A percentile compares a stretch with the other conserved stretches of the same genome.
These are phyloP conservation scores for Hydrozoanthus gracilis DNA, from an alignment of 92 coral and sea anemone genomes.

Conservation along the genomic window DNA sequence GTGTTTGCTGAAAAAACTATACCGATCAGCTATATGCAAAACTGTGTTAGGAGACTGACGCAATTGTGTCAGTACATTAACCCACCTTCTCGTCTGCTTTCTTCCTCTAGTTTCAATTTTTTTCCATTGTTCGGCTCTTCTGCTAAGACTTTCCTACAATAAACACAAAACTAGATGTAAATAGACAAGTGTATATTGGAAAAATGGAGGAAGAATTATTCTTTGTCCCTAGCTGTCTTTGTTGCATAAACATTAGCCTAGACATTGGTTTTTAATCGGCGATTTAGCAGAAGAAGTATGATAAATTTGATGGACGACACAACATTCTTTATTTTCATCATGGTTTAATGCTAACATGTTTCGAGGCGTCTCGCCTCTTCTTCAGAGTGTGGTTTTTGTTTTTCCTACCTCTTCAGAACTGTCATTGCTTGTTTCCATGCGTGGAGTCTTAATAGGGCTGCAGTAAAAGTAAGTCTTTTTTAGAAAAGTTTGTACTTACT, in stretches of 20 bases:
- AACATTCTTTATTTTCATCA: too few relatives aligned
- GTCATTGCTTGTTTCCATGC: background rate
- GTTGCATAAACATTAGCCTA: background rate
- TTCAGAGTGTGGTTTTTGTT: too few relatives aligned
- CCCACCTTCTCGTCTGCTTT: background rate
- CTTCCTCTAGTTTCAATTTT: background rate
- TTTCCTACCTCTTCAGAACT: slow-evolving; percentile 6
- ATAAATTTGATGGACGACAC: too few relatives aligned
- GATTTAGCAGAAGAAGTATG: too few relatives aligned
- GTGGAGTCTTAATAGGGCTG: slow-evolving; percentile 2
- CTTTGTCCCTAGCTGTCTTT: background rate
- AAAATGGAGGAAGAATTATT: background rate
- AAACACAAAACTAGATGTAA: background rate
- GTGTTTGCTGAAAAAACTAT: background rate
- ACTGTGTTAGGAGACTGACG: background rate
- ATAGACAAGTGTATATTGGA: background rate
- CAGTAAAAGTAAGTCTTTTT: background rate
- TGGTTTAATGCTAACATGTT: too few relatives aligned
- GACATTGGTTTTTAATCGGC: background rate
- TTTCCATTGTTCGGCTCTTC: background rate
- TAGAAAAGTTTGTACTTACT: background rate
- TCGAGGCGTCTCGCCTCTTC: too few relatives aligned
- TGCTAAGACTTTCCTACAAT: background rate
- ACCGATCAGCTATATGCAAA: background rate
- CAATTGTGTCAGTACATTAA: background rate